These are phyloP conservation scores for Ethmia dodecea DNA, from an alignment of 2,888 invertebrate species.

Conservation along the genomic window DNA sequence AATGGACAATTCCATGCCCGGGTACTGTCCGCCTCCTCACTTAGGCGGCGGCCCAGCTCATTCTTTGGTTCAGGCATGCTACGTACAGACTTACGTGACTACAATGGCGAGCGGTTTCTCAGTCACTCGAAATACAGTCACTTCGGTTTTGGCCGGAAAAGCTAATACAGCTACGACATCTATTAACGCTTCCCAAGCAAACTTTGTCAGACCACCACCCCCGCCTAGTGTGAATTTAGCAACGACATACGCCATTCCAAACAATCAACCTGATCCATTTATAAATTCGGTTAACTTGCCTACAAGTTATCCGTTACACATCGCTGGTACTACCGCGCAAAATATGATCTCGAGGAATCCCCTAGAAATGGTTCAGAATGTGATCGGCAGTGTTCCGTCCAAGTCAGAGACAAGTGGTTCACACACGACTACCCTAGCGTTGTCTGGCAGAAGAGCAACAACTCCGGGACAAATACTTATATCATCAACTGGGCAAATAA, in stretches of 20 bases:
- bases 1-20: slow-evolving; percentile 61
- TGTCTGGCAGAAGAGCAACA: slow-evolving; percentile 37
- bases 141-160: slow-evolving; percentile 86
- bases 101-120: slow-evolving; percentile 85
- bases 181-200: slow-evolving; percentile 79
- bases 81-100: slow-evolving; percentile 62
- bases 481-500: slow-evolving; percentile 85
- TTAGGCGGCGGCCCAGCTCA: slow-evolving; percentile 66
- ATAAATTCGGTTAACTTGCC: slow-evolving; percentile 66
- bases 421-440: slow-evolving; percentile 45
- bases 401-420: slow-evolving; percentile 61
- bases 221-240: slow-evolving; percentile 62
- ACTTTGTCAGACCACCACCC: slow-evolving; percentile 56
- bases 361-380: slow-evolving; percentile 87
- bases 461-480: slow-evolving; percentile 85
- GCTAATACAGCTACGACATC: slow-evolving; percentile 87
- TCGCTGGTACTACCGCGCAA: slow-evolving; percentile 70
- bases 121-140: slow-evolving; percentile 88
- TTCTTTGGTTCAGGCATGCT: slow-evolving; percentile 60
- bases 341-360: slow-evolving; percentile 79
- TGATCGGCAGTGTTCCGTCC: slow-evolving; percentile 82
- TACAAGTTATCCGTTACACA: slow-evolving; percentile 61
- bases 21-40: slow-evolving; percentile 69
- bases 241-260: slow-evolving; percentile 65
- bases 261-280: slow-evolving; percentile 68